phyloP scores from a whole-genome alignment of 2,888 invertebrate genomes.

The Saturnia japonica region DNA sequence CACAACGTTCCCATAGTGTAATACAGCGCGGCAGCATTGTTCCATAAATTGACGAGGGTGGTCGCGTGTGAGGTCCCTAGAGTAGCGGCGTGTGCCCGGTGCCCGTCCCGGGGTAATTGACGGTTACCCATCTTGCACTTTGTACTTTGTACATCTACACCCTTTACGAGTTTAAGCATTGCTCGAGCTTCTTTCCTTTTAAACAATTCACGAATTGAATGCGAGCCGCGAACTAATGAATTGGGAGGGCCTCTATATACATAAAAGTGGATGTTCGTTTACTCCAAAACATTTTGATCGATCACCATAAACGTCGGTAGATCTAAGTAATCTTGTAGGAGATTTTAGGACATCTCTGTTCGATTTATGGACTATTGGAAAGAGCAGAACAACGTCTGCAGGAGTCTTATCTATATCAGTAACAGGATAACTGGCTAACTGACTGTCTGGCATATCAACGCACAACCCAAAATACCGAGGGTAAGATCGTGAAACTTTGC shows the following conservation, averaged over 20 bases:
- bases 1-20: conserved; percentile 38
- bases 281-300: no score
- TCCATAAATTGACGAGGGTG: conserved; percentile 64
- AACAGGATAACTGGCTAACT: no score
- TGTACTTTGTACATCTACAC: conserved; percentile 14
- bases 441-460: no score
- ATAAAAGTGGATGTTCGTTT: no score
- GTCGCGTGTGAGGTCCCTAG: conserved; percentile 71
- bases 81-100: conserved; percentile 71
- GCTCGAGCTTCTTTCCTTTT: conserved; percentile 63
- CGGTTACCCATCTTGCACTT: conserved; percentile 44
- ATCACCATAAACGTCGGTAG: no score
- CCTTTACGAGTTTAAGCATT: conserved; percentile 41
- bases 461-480: no score
- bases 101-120: conserved; percentile 64
- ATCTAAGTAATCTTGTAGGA: no score
- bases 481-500: no score
- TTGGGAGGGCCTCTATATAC: conserved; percentile 29
- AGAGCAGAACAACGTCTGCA: no score
- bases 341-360: no score
- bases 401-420: no score
- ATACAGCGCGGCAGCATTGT: conserved; percentile 55
- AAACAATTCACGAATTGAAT: conserved; percentile 67
- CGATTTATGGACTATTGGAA: no score
- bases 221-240: conserved; percentile 61